Evolutionary conservation across 2,113 vertebrate species (phyloP).

Genomic region (Myanophis thanlyinensis): DNA sequence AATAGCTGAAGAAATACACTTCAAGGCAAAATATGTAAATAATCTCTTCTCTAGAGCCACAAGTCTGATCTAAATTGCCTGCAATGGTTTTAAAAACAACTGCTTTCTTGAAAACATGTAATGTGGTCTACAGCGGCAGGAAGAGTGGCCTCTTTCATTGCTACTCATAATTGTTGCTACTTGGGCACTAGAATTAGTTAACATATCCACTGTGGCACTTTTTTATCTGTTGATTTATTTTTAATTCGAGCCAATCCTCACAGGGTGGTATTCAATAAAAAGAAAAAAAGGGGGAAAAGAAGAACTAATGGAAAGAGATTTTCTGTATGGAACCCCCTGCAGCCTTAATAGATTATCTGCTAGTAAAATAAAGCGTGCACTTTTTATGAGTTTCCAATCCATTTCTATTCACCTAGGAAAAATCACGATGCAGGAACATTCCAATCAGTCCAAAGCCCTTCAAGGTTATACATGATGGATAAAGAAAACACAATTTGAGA

Average conservation of each 20-base stretch:
- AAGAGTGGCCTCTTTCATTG: neutral
- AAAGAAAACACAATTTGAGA: neutral
- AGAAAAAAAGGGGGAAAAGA: neutral
- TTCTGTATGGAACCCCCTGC: neutral
- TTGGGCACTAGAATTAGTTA: neutral
- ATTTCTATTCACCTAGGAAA: slow-evolving; percentile 25
- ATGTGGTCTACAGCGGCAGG: neutral
- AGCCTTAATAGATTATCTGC: slow-evolving; percentile 22
- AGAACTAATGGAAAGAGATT: neutral
- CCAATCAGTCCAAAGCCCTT: neutral
- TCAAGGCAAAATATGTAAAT: neutral
- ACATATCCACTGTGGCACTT: neutral
- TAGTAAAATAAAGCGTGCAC: neutral
- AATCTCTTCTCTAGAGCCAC: neutral
- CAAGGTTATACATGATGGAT: neutral
- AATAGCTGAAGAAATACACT: neutral
- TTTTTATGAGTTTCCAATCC: slow-evolving; percentile 9
- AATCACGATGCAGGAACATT: neutral
- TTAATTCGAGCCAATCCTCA: neutral
- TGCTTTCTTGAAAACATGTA: neutral
- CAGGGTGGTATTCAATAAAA: neutral
- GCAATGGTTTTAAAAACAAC: neutral
- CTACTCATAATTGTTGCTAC: neutral
- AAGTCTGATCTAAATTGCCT: neutral
- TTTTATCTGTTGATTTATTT: slow-evolving; percentile 9